Base-by-base conservation (phyloP, 2,113 vertebrate species). In the Phylloscopus trochilus region DNA sequence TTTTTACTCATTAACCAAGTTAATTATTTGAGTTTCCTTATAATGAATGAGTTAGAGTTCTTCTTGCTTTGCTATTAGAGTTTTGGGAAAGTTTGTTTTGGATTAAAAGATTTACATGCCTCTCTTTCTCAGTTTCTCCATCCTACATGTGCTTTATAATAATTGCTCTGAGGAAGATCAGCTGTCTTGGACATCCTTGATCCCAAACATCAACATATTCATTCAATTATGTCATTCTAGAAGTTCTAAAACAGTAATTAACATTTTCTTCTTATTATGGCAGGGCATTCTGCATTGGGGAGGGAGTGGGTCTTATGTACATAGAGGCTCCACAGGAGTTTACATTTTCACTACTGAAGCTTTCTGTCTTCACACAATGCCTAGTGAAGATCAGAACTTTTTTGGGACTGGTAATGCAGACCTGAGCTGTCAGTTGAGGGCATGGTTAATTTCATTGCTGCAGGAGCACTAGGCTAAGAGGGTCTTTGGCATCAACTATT, bases 291-390 rank as follows among this genome's bases (percentile, higher is more conserved):
- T 85, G 14, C 47, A 8, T 19, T 44, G 44, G 23, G 67, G 6
- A 1, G 1, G 44, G 23, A 62, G 6, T 1, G 1, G 3, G 12
- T 46, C 58, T 47, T 37, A 33, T 12, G 5, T 63, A 28, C 62
- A 27, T 4, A 49, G n/a, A 51, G 33, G 15, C 24, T 77, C 47
- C 6, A 8, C 68, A 9, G 39, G 55, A 74, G 27, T 80, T 83
- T 39, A 37, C 5, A 3, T 85, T 88, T 89, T 80, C 35, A 39
- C 28, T 74, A n/a, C 35, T 59, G 52, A 67, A 63, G 13, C 10
- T 64, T 72, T 94, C 26, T 74, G 31, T 86, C 76, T 21, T 88
- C 68, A 27, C 19, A 7, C 20, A 51, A 10, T 89, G 87, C 60
- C 22, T 89, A 46, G 62, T 55, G 63, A 74, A 73, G 51, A 43